Conservation (phyloP, 2,113 vertebrate species). For the Oncorhynchus kisutch region DNA sequence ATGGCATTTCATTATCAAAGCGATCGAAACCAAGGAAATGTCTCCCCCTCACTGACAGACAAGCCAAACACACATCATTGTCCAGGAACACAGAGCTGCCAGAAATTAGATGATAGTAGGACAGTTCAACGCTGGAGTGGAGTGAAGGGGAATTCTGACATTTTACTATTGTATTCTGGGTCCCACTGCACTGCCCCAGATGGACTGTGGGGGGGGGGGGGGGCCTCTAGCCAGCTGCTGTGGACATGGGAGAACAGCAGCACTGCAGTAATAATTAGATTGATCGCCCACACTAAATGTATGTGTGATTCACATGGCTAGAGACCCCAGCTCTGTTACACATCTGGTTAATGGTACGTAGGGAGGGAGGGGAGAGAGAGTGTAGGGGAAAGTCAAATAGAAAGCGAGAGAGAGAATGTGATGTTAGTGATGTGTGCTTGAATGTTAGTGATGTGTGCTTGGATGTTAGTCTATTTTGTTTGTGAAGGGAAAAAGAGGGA, state of each 20-base stretch:
- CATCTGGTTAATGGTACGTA: background rate
- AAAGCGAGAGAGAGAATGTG: background rate
- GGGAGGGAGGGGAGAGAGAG: background rate
- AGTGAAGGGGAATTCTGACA: conserved; percentile 24
- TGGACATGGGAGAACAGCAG: conserved; percentile 37
- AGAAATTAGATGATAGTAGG: conserved; percentile 4
- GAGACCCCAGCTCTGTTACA: background rate
- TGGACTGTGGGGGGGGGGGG: conserved; percentile 25
- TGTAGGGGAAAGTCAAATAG: background rate
- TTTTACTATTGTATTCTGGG: conserved; percentile 36
- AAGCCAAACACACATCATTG: conserved; percentile 8
- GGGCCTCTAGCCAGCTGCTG: conserved; percentile 37
- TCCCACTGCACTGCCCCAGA: conserved; percentile 28
- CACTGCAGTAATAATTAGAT: conserved; percentile 33
- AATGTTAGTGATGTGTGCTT: background rate
- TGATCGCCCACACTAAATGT: conserved; percentile 15
- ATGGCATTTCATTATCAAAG: background rate
- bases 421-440: background rate
- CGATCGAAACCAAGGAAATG: conserved; percentile 16
- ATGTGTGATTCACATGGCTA: background rate
- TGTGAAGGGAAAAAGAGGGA: background rate
- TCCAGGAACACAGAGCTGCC: conserved; percentile 43
- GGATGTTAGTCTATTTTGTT: background rate
- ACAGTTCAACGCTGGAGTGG: conserved; percentile 44
- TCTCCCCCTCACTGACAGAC: background rate